Evolutionary conservation across 2,797 vertebrate species (phyloP), one percentile per base, ranked within the genome.

Genomic region (Phoebastria nigripes): DNA sequence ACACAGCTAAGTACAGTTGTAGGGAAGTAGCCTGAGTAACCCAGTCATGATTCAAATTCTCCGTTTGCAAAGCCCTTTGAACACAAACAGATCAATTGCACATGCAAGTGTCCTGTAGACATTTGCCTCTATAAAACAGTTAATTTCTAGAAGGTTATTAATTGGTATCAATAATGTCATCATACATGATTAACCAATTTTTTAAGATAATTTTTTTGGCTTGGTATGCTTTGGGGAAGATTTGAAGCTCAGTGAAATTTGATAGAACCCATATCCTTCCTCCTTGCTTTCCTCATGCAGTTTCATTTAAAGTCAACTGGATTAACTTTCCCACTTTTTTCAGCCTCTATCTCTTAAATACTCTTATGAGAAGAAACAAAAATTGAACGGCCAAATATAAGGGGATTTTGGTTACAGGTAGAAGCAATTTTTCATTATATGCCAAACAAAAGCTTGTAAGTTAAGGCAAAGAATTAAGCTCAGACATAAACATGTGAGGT

Each of bases 11-110:
- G 25, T 65, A 77, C 52, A 58, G 26, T 58, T 83, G 83, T 86
- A 90, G 54, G 42, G 61, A 91, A 76, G 87, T 39, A 89, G 81
- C 83, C 78, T 58, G 18, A 46, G 33, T 70, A 94, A 95, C 51
- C 51, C 65, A 72, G 19, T 63, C 81, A 93, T 96, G 71, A 93
- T 70, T 96, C 82, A 96, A 70, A 56, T 76, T 69, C 31, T 91
- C 42, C 59, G 5, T 44, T 87, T 85, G 15, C 71, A 89, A 76
- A 92, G 3, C 26, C 89, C 28, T 74, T 84, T 35, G 29, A 91
- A 72, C 24, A 73, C 35, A 94, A 82, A 76, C 35, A 80, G 33
- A 80, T 80, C 58, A 79, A 54, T 26, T 87, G 28, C 16, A 65
- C 29, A 33, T 59, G 15, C 31, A 78, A 49, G 5, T 56, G 47